Evolutionary conservation across 2,797 vertebrate genomes (phyloP).

Genomic region (Spea hammondii): DNA sequence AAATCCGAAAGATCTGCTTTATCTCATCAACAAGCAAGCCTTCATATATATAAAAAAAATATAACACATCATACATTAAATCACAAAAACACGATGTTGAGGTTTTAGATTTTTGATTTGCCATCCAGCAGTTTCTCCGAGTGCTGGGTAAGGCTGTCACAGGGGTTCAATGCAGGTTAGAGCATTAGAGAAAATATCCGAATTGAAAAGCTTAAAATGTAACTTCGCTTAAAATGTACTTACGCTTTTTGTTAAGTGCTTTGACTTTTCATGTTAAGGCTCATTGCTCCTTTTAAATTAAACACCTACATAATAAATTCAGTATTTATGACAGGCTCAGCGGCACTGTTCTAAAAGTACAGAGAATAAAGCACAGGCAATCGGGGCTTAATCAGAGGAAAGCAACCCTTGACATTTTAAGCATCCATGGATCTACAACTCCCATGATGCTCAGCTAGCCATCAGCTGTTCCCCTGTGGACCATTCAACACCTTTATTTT

Average conservation of each 20-base stretch:
- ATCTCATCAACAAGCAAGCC: too few relatives aligned
- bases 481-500: background rate
- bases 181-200: slow-evolving; percentile 12
- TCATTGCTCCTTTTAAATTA: slow-evolving; percentile 17
- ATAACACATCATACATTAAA: too few relatives aligned
- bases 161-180: slow-evolving; percentile 18
- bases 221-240: slow-evolving; percentile 17
- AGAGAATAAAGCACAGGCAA: background rate
- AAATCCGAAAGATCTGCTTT: too few relatives aligned
- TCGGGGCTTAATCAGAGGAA: too few relatives aligned
- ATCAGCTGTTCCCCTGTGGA: background rate
- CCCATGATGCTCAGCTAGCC: too few relatives aligned
- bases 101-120: background rate
- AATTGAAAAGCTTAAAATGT: slow-evolving; percentile 15
- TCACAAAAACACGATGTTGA: too few relatives aligned
- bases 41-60: too few relatives aligned
- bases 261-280: slow-evolving; percentile 28
- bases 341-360: background rate
- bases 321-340: slow-evolving; percentile 2
- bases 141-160: background rate
- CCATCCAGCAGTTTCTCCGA: background rate
- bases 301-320: slow-evolving; percentile 15
- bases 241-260: slow-evolving; percentile 39
- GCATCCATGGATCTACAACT: too few relatives aligned
- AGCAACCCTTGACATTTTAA: too few relatives aligned